Evolutionary conservation across 2,888 invertebrate species (phyloP), one percentile per base, ranked within the genome.

Genomic region (Gari tellinella): DNA sequence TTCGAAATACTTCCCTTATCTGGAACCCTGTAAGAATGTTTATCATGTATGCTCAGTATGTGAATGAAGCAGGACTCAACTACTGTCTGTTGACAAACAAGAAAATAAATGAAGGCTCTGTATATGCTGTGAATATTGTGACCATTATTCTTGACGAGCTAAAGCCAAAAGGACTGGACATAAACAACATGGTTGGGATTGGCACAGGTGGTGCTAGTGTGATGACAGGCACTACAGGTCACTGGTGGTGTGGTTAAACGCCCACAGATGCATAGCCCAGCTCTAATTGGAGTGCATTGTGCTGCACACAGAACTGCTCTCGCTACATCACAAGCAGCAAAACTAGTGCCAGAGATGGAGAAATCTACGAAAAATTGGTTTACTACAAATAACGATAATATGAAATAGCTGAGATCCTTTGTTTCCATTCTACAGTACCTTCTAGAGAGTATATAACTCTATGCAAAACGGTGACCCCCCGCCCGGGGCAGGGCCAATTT

Each of bases 121-220:
- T 58, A 14, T 23, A 25, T 58, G 62, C 72, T 0, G 38, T 48
- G 23, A 63, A 52, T n/a, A 64, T 74, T 37, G 51, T 55, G 17
- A 38, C 17, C 12, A 26, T 48, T 10, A 55, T 75, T 1, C 3
- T 72, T 2, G 12, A 40, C 2, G 62, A 64, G 40, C 45, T 70
- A 17, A 55, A 58, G 40, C 1, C 14, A 7, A 76, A 76, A 31
- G 63, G 60, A 7, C 19, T 69, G 10, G 64, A 69, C 31, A 63
- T 80, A n/a, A 31, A 25, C 3, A 56, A 70, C 15, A 31, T 80
- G 31, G 61, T 75, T 23, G 75, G 66, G 0, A 53, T 69, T 23
- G 56, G 69, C 3, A 69, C 69, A 17, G 74, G 69, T 19, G 69
- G 69, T 41, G 74, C 74, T 10, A 68, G 64, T 61, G 74, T 74